Conservation (phyloP, 2,888 invertebrate genomes). For the Prosapia bicincta region DNA sequence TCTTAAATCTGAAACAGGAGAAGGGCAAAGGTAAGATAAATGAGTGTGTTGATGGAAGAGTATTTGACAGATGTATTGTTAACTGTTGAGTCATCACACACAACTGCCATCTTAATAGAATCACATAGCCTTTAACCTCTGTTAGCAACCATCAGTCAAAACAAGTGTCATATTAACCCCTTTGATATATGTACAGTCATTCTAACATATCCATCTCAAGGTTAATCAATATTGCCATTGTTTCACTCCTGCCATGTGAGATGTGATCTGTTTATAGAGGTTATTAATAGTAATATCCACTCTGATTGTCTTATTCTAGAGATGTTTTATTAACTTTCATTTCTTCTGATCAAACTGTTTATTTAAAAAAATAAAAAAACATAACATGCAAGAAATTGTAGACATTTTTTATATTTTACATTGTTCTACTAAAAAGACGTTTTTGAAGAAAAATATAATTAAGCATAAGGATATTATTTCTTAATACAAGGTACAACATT, state of each 20-base stretch:
- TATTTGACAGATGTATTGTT: not conserved
- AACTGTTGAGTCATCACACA: not conserved
- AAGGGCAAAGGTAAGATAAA: not conserved
- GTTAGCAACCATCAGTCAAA: not conserved
- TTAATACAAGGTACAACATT: too few relatives aligned
- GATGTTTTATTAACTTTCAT: too few relatives aligned
- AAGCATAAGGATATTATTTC: too few relatives aligned
- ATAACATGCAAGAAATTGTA: too few relatives aligned
- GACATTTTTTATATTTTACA: too few relatives aligned
- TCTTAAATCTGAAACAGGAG: not conserved
- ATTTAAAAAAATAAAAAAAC: too few relatives aligned
- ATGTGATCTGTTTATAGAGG: not conserved
- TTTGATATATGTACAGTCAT: not conserved
- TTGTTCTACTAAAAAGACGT: too few relatives aligned
- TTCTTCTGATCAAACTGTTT: too few relatives aligned
- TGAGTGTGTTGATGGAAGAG: not conserved
- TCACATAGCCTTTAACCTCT: not conserved
- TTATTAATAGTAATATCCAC: too few relatives aligned
- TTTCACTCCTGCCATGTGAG: not conserved
- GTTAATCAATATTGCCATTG: not conserved
- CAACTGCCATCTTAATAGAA: not conserved
- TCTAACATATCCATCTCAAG: not conserved
- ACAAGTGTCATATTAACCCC: not conserved
- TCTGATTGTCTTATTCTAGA: too few relatives aligned
- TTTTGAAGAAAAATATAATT: too few relatives aligned